Evolutionary conservation across 2,797 vertebrate species (phyloP).

Genomic region (Sebastes flavidus): DNA sequence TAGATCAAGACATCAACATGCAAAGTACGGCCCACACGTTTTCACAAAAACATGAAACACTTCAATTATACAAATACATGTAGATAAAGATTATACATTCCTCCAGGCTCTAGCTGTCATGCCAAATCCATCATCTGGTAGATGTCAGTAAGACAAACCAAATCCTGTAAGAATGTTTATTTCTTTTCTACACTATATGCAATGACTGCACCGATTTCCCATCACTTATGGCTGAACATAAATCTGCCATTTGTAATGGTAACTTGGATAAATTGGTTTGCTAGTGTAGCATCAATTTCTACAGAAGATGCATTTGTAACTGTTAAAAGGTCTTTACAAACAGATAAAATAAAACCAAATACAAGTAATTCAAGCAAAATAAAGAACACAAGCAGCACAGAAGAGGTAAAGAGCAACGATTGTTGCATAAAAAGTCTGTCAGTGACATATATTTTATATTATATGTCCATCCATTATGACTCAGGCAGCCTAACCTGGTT

Average conservation of each 20-base stretch:
- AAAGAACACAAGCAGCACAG: neutral
- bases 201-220: neutral
- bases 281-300: neutral
- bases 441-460: neutral
- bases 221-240: neutral
- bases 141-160: slow-evolving; percentile 8
- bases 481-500: slow-evolving; percentile 8
- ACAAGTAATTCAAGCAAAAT: neutral
- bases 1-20: slow-evolving; percentile 31
- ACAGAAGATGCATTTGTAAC: neutral
- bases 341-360: neutral
- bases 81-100: slow-evolving; percentile 33
- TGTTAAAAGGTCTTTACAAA: neutral
- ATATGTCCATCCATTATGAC: neutral
- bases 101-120: slow-evolving; percentile 20
- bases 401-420: neutral
- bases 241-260: neutral
- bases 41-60: neutral
- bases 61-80: slow-evolving; percentile 37
- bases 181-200: neutral
- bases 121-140: slow-evolving; percentile 33
- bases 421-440: neutral
- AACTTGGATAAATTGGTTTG: neutral
- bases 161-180: slow-evolving; percentile 5
- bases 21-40: slow-evolving; percentile 9